phyloP scores from a whole-genome alignment of 2,113 vertebrate species.

The Solenodon paradoxus region DNA sequence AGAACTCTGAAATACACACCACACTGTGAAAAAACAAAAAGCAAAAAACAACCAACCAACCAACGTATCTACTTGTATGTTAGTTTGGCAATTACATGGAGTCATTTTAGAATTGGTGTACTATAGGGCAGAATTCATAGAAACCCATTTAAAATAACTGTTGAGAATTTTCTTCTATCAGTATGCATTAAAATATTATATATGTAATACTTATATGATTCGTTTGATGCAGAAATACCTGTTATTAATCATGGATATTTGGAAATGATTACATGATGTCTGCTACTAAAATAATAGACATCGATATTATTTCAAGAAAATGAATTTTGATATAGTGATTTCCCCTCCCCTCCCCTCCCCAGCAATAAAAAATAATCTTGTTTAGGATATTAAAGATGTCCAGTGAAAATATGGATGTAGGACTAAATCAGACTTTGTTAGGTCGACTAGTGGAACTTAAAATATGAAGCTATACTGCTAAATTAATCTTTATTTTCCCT shows the following conservation, averaged over 20 bases:
- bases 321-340: neutral
- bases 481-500: neutral
- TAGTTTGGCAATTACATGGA: neutral
- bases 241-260: neutral
- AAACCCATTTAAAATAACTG: neutral
- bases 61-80: neutral
- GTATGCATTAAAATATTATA: no score
- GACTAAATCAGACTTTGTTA: neutral
- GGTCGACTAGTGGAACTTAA: neutral
- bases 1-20: neutral
- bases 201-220: no score
- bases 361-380: neutral
- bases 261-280: neutral
- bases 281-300: neutral
- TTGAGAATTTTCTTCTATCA: neutral
- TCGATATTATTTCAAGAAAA: neutral
- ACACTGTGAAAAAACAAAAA: neutral
- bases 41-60: neutral
- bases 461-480: rapidly evolving
- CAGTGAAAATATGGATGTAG: neutral
- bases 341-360: no score
- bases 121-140: neutral
- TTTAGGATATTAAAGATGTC: neutral
- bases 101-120: neutral
- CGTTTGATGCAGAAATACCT: no score